Evolutionary conservation across 2,888 invertebrate genomes (phyloP), one percentile per base, ranked within the genome.

Genomic region (Epistrophe grossulariae): DNA sequence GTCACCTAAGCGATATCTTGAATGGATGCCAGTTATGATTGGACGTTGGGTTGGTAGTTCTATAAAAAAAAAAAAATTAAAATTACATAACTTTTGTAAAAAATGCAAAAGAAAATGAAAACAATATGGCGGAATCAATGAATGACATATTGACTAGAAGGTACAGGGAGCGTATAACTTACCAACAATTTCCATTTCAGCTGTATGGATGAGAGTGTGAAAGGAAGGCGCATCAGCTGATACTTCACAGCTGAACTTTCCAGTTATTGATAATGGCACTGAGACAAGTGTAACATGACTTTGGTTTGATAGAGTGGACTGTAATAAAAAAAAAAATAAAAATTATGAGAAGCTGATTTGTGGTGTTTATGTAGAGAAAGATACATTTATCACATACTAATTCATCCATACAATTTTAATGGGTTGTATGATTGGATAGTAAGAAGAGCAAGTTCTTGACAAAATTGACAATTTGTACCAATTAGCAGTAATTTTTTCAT

Each of bases 1-100:
- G 77, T 94, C 94, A 5, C 94, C 94, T 13, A 93, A 89, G 5
- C 93, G 93, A 90, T 94, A 94, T 19, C 94, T 92, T 1, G 93
- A 92, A 89, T 94, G 94, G 78, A 94, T 91, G 2, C 94, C 94
- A 35, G 92, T 93, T 81, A 95, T 94, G 76, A 93, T 92, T 19
- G 94, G 94, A 72, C 94, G 93, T 76, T 93, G 93, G 74, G 92
- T 92, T 8, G 94, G 94, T 57, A 94, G 90, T 89, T 94, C 94
- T 91, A 90, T 19, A 79, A 73, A 24, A 48, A 17, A 52, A 31
- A 73, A 48, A 31, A 66, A 80, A n/a, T n/a, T n/a, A n/a, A 78
- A 57, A 77, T 24, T 31, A 15, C n/a, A 24, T 28, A 13, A 15
- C 24, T 4, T 19, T 17, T 59, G 17, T 38, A 59, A 62, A 5